Conservation (phyloP, 2,113 vertebrate genomes). For the Speoplatyrhinus poulsoni region DNA sequence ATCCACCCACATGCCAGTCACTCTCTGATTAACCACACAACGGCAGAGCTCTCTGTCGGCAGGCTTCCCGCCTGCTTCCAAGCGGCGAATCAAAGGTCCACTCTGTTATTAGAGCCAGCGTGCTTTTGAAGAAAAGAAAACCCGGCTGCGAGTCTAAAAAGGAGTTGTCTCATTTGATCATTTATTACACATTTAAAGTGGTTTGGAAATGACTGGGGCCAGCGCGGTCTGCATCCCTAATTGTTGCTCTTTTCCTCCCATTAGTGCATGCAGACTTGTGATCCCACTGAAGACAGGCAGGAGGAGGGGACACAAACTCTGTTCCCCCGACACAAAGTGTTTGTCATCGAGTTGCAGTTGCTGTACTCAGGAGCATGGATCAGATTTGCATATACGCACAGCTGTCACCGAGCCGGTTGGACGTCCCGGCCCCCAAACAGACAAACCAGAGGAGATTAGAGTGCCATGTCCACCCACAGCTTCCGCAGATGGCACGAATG, state of each 20-base stretch:
- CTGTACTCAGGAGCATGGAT: conserved; percentile 65
- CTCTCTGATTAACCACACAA: conserved; percentile 67
- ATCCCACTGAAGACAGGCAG: conserved; percentile 68
- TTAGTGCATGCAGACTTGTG: conserved; percentile 77
- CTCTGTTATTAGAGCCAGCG: conserved; percentile 76
- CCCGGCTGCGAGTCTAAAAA: conserved; percentile 75
- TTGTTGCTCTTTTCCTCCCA: conserved; percentile 74
- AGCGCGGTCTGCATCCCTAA: conserved; percentile 73
- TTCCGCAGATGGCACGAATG: conserved; percentile 74
- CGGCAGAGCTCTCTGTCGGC: conserved; percentile 64
- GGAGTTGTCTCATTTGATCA: conserved; percentile 79
- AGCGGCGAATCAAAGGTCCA: conserved; percentile 68
- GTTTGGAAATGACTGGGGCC: conserved; percentile 78
- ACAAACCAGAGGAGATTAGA: conserved; percentile 76
- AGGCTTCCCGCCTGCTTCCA: conserved; percentile 54
- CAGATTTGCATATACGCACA: conserved; percentile 67
- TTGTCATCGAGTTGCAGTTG: conserved; percentile 77
- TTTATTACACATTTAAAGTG: conserved; percentile 81
- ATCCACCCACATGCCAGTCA: conserved; percentile 60
- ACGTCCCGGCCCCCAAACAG: conserved; percentile 72
- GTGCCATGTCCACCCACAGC: conserved; percentile 71
- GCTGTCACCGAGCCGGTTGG: conserved; percentile 74
- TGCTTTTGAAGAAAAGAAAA: conserved; percentile 75
- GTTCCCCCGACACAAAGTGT: conserved; percentile 74
- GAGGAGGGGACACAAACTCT: conserved; percentile 16